Percentiles rank a stretch among this genome's conserved stretches.
Conservation (phyloP, 2,797 vertebrate species). For the Loris lydekkerianus region DNA sequence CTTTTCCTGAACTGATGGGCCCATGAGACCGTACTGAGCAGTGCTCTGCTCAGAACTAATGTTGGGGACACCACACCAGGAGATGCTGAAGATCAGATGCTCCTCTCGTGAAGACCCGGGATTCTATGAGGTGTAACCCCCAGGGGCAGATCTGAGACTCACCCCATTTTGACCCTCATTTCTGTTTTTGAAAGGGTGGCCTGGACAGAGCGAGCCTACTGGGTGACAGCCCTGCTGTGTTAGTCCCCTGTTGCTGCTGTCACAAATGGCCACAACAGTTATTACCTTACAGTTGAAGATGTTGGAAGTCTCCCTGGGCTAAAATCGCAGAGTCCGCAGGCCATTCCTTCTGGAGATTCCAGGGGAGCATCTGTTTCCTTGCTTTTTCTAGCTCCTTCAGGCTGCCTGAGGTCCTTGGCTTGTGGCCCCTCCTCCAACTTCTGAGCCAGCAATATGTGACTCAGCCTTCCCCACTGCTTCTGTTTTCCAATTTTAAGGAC, state of each 20-base stretch:
- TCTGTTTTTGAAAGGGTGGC: neutral
- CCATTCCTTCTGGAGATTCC: neutral
- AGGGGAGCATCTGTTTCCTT: neutral
- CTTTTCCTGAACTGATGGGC: neutral
- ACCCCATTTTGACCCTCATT: neutral
- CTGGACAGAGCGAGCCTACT: fast-evolving
- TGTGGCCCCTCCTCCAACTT: neutral
- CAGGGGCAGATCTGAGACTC: neutral
- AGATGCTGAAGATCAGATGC: neutral
- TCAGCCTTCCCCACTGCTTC: neutral
- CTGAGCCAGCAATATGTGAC: neutral
- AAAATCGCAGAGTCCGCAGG: neutral
- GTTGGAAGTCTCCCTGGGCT: neutral
- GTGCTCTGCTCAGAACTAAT: neutral
- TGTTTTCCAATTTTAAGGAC: too few relatives aligned
- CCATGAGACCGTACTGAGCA: fast-evolving
- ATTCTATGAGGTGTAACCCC: neutral
- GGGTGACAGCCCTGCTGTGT: fast-evolving
- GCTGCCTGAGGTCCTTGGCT: neutral
- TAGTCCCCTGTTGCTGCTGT: fast-evolving
- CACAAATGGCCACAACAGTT: neutral
- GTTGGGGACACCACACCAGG: neutral
- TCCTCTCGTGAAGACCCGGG: neutral
- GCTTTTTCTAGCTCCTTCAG: neutral
- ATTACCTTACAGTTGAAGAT: neutral